Evolutionary conservation across 2,888 invertebrate genomes (phyloP), one percentile per base, ranked within the genome.

Genomic region (Archips xylosteana): DNA sequence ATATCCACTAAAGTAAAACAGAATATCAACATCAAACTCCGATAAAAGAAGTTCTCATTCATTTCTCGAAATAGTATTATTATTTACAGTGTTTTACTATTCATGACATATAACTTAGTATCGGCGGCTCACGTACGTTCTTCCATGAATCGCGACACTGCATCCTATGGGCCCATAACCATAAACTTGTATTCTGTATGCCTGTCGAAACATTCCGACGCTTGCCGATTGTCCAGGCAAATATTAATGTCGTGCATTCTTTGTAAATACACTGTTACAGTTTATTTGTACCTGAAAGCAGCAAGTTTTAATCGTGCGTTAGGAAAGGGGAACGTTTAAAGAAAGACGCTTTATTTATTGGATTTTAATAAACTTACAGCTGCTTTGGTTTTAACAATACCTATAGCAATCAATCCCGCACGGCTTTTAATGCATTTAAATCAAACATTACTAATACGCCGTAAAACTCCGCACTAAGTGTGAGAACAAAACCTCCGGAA

Each of bases 121-220:
- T 64, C 71, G 74, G 72, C 73, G 57, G 9, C 65, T 75, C 78
- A 77, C 76, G 78, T 79, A 75, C 71, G 57, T 69, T 70, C 75
- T 80, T 80, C 80, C 77, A 78, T 76, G 81, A 82, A 81, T 75
- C 73, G 67, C 73, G 54, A 47, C 69, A 60, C 68, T 32, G 42
- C 63, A 74, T 70, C 70, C 64, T 70, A 74, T 74, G 70, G 74
- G 63, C 73, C 76, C 78, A 78, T 78, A 81, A 78, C 76, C 78
- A 78, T 78, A 81, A 78, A 75, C 13, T 72, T 68, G 59, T 36
- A 49, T 72, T 85, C 84, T 80, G 82, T 85, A 85, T 86, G 85
- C 69, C 59, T 51, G 69, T 64, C 73, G 63, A 60, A 71, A 64
- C 69, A 69, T 59, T 61, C 66, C 62, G 47, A 51, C 61, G 45